Base-by-base conservation (phyloP, 2,113 vertebrate genomes). In the Axis porcinus region DNA sequence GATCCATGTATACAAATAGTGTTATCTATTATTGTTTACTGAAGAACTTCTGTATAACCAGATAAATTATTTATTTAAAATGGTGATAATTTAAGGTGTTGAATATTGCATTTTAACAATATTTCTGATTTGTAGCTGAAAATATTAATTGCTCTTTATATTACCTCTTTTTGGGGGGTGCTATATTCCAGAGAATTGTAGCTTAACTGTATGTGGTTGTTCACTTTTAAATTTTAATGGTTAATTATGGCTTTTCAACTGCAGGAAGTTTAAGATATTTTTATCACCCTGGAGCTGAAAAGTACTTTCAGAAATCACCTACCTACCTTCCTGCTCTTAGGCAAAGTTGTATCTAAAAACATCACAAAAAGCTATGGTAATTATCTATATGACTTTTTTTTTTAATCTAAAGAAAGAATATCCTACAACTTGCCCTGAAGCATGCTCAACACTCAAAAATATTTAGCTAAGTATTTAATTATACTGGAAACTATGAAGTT, bases 201-300 rank as follows among this genome's bases (percentile, higher is more conserved):
- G 14, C 50, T 28, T 74, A 95, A 81, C 28, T 93, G 0, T 83
- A 58, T 84, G 13, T 45, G n/a, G 62, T 43, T 88, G 23, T 82
- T 94, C 64, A 67, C 10, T 87, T 96, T 97, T 86, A 93, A 79
- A 78, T 96, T 97, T 96, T 93, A 97, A 93, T 93, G 33, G 81
- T 96, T 98, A 97, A 97, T 97, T 85, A 58, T 97, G 94, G 40
- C 43, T 91, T 97, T 96, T 97, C 81, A 89, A 62, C 97, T 97
- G 67, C 85, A 94, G 88, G 91, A 96, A 93, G 62, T 97, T 95
- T 97, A 95, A 94, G 76, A 81, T 88, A 62, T 94, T 97, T 95
- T 96, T 97, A 86, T 97, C 82, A 97, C 88, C 96, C 98, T 97
- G 94, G 45, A 97, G 98, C 97, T 97, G 86, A 97, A 97, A 98